Conservation (phyloP, 2,888 invertebrate genomes). For the Danaus chrysippus region DNA sequence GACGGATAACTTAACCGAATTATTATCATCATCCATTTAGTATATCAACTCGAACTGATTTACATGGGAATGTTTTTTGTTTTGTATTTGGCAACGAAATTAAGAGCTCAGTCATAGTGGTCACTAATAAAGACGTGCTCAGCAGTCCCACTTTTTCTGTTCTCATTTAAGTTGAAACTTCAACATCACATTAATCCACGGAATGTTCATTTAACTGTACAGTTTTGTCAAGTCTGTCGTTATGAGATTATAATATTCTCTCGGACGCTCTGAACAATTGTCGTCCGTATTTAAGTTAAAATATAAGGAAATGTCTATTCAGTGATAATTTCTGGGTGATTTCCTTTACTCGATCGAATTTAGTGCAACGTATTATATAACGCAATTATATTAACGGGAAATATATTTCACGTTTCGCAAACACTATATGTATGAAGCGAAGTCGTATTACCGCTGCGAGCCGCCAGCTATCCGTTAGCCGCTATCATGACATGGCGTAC, state of each 20-base stretch:
- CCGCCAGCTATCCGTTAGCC: conserved; percentile 8
- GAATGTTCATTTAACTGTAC: conserved; percentile 48
- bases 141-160: neutral
- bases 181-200: conserved; percentile 14
- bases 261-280: conserved; percentile 55
- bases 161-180: neutral
- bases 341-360: neutral
- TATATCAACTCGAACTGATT: too few species aligned
- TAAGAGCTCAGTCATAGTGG: neutral
- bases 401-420: conserved; percentile 1
- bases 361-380: neutral
- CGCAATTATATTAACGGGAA: neutral
- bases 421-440: neutral
- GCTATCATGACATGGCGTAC: conserved; percentile 29
- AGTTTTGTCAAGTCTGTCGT: conserved; percentile 61
- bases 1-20: too few species aligned
- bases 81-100: too few species aligned
- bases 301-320: neutral
- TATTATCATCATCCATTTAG: too few species aligned
- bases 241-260: conserved; percentile 76
- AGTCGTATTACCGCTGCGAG: conserved; percentile 10
- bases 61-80: too few species aligned
- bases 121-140: neutral
- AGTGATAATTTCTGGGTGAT: neutral
- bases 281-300: conserved; percentile 35